Base-by-base conservation (phyloP, 2,888 invertebrate genomes). In the Sericinus montela region DNA sequence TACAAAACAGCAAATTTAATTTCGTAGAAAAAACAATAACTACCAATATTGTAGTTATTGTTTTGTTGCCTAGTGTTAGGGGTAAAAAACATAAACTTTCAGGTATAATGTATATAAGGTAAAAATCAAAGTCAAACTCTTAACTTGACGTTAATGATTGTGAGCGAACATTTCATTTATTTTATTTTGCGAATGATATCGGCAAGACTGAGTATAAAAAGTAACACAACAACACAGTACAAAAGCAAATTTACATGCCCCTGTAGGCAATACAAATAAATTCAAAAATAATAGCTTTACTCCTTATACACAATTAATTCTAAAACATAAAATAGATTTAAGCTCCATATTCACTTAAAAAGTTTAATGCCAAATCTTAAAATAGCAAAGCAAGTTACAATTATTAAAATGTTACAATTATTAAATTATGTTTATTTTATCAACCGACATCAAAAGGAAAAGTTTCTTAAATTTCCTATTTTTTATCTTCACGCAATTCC, bases 111-210 rank as follows among this genome's bases (percentile, higher is more conserved):
- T 11, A 13, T 32, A n/a, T n/a, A 7, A 9, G 25, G 13, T 38
- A 16, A 25, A 11, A 38, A 69, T 86, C 88, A 88, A 88, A 88
- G 88, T 88, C 88, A 88, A 88, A 88, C 88, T 88, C 88, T 87
- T 84, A 72, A 79, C 13, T 23, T 38, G 7, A 73, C 73, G 77
- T 75, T 81, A 79, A 83, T 83, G 83, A 61, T 72, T 56, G 82
- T 83, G 80, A 74, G 67, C 81, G 71, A 59, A 67, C 80, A 81
- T 84, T 76, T 57, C 72, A 63, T 65, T 70, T 65, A 32, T 53
- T 60, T 62, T 66, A 55, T 69, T 75, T 61, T 60, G 66, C 67
- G 72, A 62, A 81, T 64, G 73, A 67, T 62, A 54, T 66, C 67
- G 75, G 74, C 67, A 80, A 82, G 71, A 84, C 69, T 73, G 77